Percentiles rank a stretch among this genome's conserved stretches.
Evolutionary conservation across 2,797 vertebrate species (phyloP).

Genomic region (Sebastolobus alascanus): DNA sequence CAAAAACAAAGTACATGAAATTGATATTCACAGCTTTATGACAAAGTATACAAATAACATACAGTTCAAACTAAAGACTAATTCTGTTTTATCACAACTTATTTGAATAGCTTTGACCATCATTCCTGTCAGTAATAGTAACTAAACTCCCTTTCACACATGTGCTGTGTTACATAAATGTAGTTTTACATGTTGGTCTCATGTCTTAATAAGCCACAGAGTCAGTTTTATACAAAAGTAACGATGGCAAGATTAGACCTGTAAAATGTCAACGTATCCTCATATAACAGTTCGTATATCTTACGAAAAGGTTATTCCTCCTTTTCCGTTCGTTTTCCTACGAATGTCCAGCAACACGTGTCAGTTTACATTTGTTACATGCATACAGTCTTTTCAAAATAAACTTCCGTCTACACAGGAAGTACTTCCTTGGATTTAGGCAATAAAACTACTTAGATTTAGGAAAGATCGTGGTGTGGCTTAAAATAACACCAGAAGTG

Average conservation of each 20-base stretch:
- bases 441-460: no score
- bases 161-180: background rate
- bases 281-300: no score
- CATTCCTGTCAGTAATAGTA: background rate
- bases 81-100: background rate
- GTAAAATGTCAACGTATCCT: background rate
- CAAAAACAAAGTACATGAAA: background rate
- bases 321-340: no score
- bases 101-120: background rate
- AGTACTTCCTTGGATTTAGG: no score
- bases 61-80: background rate
- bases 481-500: no score
- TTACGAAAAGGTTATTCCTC: no score
- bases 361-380: no score
- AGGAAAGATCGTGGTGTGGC: no score
- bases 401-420: no score
- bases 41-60: background rate
- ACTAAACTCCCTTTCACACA: background rate
- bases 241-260: background rate
- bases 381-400: no score
- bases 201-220: background rate
- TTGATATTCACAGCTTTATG: background rate
- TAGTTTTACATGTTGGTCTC: background rate
- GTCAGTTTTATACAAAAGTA: background rate
- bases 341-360: no score